These are phyloP conservation scores for Diachasmimorpha longicaudata DNA, from an alignment of 1,140 invertebrate species.

Conservation along the genomic window DNA sequence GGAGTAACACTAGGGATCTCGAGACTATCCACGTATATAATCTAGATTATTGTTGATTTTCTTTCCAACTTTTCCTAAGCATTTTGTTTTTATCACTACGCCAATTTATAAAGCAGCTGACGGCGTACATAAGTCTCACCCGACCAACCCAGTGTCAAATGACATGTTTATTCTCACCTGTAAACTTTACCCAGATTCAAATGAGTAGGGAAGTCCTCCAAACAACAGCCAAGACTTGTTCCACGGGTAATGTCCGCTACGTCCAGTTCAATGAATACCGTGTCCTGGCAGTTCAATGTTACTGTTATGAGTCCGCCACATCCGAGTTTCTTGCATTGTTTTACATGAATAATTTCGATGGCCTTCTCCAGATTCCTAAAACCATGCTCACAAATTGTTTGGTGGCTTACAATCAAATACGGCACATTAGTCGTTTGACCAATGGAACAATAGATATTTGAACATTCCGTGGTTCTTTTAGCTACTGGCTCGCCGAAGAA, in stretches of 20 bases:
- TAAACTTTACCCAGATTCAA: neutral
- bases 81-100: no score
- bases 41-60: no score
- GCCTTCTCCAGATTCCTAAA: neutral
- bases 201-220: neutral
- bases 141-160: no score
- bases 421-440: neutral
- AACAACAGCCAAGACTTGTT: neutral
- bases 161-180: neutral
- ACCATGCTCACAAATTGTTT: neutral
- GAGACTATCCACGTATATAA: no score
- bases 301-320: neutral
- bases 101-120: no score
- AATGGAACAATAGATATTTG: neutral
- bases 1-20: no score
- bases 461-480: neutral
- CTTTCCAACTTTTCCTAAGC: no score
- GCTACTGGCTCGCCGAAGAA: neutral
- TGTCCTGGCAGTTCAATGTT: neutral
- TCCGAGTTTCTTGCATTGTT: neutral
- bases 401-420: neutral
- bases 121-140: no score
- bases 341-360: neutral
- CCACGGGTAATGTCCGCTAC: neutral
- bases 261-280: neutral